Percentiles rank a stretch among this genome's conserved stretches.
phyloP scores from a whole-genome alignment of 2,888 invertebrate genomes.

The Iselma pallidipennis region DNA sequence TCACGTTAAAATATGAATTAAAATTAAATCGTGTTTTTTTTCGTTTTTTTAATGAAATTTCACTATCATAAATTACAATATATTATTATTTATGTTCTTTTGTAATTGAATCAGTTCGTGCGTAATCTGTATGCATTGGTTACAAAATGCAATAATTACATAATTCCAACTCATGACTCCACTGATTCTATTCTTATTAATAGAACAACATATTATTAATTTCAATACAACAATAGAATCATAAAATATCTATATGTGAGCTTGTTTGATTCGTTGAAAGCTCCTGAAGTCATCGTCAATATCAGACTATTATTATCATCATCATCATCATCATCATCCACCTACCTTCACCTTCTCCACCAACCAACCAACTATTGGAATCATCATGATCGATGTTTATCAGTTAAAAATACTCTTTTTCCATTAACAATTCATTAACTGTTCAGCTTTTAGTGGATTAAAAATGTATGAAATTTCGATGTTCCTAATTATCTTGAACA shows the following conservation, averaged over 20 bases:
- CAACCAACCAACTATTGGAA: too few relatives aligned
- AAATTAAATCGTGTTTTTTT: background rate
- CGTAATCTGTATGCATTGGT: background rate
- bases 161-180: background rate
- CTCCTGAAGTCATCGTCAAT: background rate
- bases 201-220: background rate
- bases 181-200: background rate
- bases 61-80: background rate
- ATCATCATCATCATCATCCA: background rate
- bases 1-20: too few relatives aligned
- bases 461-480: conserved; percentile 52
- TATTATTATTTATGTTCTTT: background rate
- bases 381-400: too few relatives aligned
- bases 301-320: background rate
- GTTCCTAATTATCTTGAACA: conserved; percentile 49
- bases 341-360: background rate
- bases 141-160: background rate
- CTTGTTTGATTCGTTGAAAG: background rate
- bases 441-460: conserved; percentile 51
- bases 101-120: background rate
- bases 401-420: too few relatives aligned
- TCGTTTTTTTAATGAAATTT: background rate
- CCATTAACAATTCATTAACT: conserved; percentile 43
- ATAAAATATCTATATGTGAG: background rate
- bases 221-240: background rate